phyloP scores from a whole-genome alignment of 2,888 invertebrate genomes.

The Strigamia maritima region DNA sequence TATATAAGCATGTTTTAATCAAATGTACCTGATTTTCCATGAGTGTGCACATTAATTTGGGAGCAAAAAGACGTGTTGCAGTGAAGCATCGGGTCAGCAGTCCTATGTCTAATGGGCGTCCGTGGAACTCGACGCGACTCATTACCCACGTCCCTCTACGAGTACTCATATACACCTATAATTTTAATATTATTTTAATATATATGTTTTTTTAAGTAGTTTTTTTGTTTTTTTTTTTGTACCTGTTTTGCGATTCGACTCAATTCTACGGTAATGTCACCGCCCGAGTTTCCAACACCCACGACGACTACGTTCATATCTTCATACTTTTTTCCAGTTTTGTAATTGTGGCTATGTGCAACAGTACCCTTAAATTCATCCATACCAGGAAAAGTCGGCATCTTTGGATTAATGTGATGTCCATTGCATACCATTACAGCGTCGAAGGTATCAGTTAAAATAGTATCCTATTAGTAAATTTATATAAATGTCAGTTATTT shows the following conservation, averaged over 20 bases:
- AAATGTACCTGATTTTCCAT: not conserved
- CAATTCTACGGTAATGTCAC: slow-evolving; percentile 55
- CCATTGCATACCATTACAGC: slow-evolving; percentile 56
- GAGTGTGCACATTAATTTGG: not conserved
- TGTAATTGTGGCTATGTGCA: slow-evolving; percentile 48
- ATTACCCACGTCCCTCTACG: slow-evolving; percentile 55
- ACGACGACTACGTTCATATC: slow-evolving; percentile 53
- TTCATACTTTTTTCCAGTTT: slow-evolving; percentile 48
- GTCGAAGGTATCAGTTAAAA: slow-evolving; percentile 46
- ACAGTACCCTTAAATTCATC: slow-evolving; percentile 46
- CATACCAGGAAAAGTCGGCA: slow-evolving; percentile 51
- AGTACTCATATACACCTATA: slow-evolving; percentile 51
- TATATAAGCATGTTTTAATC: not conserved
- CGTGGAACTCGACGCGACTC: slow-evolving; percentile 48
- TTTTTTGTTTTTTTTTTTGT: not conserved
- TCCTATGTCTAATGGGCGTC: not conserved
- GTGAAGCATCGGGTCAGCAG: not conserved
- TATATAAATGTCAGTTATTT: not conserved
- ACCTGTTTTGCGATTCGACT: slow-evolving; percentile 43
- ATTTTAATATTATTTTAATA: too few relatives aligned
- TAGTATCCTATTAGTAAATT: not conserved
- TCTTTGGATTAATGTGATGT: slow-evolving; percentile 54
- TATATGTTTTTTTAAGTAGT: too few relatives aligned
- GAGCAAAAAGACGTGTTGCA: not conserved
- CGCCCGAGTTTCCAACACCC: slow-evolving; percentile 56